Conservation (phyloP, 1,140 invertebrate genomes). For the Hetaerina americana region DNA sequence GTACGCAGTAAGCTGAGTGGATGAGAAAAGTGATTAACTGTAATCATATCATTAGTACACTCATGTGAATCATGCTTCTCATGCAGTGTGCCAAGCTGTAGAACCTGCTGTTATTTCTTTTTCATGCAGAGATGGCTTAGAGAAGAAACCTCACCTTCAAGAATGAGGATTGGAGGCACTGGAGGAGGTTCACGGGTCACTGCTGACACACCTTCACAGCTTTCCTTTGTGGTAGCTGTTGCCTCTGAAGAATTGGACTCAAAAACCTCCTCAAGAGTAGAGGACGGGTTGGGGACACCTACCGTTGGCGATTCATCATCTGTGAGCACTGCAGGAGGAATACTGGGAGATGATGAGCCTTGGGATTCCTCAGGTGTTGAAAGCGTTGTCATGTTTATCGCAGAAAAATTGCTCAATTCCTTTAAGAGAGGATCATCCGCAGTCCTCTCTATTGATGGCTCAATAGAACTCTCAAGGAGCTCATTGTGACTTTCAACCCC, state of each 20-base stretch:
- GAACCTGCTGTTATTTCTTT: neutral
- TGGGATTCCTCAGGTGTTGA: neutral
- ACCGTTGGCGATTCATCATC: constrained; percentile 13
- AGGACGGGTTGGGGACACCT: constrained; percentile 9
- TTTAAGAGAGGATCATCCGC: neutral
- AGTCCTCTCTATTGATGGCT: neutral
- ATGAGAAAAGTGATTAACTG: too few species aligned
- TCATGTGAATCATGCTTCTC: too few species aligned
- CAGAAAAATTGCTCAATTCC: too few species aligned
- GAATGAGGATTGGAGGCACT: constrained; percentile 54
- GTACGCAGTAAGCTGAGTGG: too few species aligned
- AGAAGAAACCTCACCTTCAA: constrained; percentile 52
- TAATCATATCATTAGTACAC: too few species aligned
- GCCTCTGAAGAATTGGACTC: constrained; percentile 20
- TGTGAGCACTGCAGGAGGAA: constrained; percentile 5
- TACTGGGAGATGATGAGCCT: neutral
- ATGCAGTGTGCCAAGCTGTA: too few species aligned
- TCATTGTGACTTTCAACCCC: neutral
- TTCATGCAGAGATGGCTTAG: constrained; percentile 6
- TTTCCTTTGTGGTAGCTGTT: constrained; percentile 27
- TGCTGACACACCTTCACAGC: constrained; percentile 19
- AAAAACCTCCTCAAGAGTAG: constrained; percentile 13
- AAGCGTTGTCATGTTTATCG: neutral
- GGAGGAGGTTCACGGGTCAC: constrained; percentile 43
- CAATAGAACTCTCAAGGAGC: neutral